Evolutionary conservation across 2,797 vertebrate species (phyloP).

Genomic region (Rhinoraja longicauda): DNA sequence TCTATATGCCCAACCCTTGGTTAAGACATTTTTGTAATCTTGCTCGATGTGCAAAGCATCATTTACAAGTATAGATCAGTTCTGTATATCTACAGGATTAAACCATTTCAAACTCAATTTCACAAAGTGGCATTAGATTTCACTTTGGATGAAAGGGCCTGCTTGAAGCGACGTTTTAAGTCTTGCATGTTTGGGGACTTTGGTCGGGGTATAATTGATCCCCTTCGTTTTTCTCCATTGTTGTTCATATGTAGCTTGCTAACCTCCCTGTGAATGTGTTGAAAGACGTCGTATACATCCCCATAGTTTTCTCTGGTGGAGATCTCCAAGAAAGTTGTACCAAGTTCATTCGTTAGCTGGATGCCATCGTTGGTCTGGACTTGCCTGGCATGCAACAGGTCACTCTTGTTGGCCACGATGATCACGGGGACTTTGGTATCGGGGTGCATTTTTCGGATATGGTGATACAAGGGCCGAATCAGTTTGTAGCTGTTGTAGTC

Average conservation of each 20-base stretch:
- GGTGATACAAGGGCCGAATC: slow-evolving; percentile 59
- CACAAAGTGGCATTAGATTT: slow-evolving; percentile 47
- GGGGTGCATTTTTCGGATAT: slow-evolving; percentile 61
- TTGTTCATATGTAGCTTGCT: slow-evolving; percentile 56
- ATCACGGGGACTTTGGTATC: slow-evolving; percentile 59
- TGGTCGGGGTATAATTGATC: slow-evolving; percentile 60
- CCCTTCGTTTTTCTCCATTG: slow-evolving; percentile 52
- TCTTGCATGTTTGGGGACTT: slow-evolving; percentile 73
- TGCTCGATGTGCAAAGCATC: neutral
- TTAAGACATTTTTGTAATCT: slow-evolving; percentile 14
- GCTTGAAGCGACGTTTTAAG: slow-evolving; percentile 70
- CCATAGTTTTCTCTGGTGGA: slow-evolving; percentile 67
- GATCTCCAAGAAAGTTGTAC: slow-evolving; percentile 64
- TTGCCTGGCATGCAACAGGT: slow-evolving; percentile 63
- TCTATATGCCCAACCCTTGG: neutral
- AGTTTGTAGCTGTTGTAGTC: slow-evolving; percentile 63
- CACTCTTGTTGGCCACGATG: slow-evolving; percentile 68
- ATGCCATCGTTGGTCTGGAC: slow-evolving; percentile 59
- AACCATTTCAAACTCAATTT: neutral
- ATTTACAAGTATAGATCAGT: neutral
- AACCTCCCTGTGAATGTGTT: slow-evolving; percentile 66
- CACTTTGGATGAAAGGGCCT: slow-evolving; percentile 66
- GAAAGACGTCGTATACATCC: slow-evolving; percentile 64
- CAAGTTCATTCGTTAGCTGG: slow-evolving; percentile 65
- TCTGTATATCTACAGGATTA: neutral